Conservation (phyloP, 2,888 invertebrate genomes). For the Rhynchonema sp. region DNA sequence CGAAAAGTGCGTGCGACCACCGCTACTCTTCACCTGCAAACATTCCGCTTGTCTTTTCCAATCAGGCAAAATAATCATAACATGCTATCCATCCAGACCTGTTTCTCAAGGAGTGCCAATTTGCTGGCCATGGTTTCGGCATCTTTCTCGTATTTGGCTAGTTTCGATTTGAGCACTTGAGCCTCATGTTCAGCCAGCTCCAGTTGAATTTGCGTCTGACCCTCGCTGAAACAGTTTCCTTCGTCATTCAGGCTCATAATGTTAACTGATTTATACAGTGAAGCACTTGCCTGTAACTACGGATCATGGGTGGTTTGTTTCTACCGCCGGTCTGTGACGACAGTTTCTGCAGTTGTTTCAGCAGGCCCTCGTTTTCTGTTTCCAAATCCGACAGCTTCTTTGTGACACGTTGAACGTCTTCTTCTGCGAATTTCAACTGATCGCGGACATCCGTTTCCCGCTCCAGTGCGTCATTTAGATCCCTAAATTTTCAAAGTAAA, state of each 20-base stretch:
- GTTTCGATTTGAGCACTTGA: slow-evolving; percentile 56
- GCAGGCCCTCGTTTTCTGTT: slow-evolving; percentile 86
- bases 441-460: slow-evolving; percentile 78
- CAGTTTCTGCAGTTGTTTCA: slow-evolving; percentile 87
- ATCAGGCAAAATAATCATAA: not conserved
- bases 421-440: slow-evolving; percentile 73
- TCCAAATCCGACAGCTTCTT: slow-evolving; percentile 76
- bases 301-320: slow-evolving; percentile 16
- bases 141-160: slow-evolving; percentile 61
- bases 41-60: not conserved
- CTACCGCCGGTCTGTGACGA: slow-evolving; percentile 39
- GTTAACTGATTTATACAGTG: not conserved
- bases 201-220: slow-evolving; percentile 28
- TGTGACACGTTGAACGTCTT: slow-evolving; percentile 61
- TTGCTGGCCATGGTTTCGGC: slow-evolving; percentile 38
- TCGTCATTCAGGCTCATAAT: not conserved
- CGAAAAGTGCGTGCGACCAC: slow-evolving; percentile 4
- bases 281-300: slow-evolving; percentile 13
- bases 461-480: slow-evolving; percentile 73
- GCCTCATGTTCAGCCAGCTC: slow-evolving; percentile 48
- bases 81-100: slow-evolving; percentile 1
- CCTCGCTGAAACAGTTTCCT: slow-evolving; percentile 18
- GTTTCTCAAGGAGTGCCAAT: slow-evolving; percentile 8
- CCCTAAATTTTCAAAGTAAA: slow-evolving; percentile 40
- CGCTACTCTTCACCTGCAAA: not conserved